These are phyloP conservation scores for Neomicropteryx cornuta DNA, from an alignment of 1,140 invertebrate species.

Conservation along the genomic window DNA sequence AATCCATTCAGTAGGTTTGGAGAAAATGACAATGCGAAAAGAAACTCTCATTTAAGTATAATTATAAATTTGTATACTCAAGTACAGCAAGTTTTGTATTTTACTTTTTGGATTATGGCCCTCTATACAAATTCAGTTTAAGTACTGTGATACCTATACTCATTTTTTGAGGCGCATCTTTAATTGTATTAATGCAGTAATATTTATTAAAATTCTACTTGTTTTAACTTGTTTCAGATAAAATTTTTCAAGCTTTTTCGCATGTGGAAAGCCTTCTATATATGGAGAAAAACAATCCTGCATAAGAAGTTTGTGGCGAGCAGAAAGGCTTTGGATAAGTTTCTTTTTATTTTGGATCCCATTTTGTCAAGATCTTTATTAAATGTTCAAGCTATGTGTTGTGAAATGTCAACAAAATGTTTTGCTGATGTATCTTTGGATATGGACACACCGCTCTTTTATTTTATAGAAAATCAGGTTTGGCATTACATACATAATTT, in stretches of 20 bases:
- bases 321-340: slow-evolving; percentile 46
- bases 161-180: neutral
- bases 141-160: neutral
- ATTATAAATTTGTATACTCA: neutral
- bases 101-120: neutral
- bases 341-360: slow-evolving; percentile 63
- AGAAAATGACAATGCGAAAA: too few relatives aligned
- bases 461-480: slow-evolving; percentile 56
- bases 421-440: slow-evolving; percentile 43
- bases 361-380: slow-evolving; percentile 57
- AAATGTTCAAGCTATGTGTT: slow-evolving; percentile 57
- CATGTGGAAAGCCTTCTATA: slow-evolving; percentile 72
- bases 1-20: too few relatives aligned
- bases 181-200: neutral
- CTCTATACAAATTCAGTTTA: neutral
- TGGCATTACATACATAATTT: slow-evolving; percentile 20
- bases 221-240: slow-evolving; percentile 40
- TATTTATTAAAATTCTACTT: neutral
- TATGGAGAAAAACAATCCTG: slow-evolving; percentile 66
- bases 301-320: slow-evolving; percentile 52
- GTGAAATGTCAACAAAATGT: slow-evolving; percentile 46
- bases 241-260: slow-evolving; percentile 60
- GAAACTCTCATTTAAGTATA: too few relatives aligned
- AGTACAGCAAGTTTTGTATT: neutral
- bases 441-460: slow-evolving; percentile 49